phyloP scores from a whole-genome alignment of 2,888 invertebrate species.

The Neelides folsomi region DNA sequence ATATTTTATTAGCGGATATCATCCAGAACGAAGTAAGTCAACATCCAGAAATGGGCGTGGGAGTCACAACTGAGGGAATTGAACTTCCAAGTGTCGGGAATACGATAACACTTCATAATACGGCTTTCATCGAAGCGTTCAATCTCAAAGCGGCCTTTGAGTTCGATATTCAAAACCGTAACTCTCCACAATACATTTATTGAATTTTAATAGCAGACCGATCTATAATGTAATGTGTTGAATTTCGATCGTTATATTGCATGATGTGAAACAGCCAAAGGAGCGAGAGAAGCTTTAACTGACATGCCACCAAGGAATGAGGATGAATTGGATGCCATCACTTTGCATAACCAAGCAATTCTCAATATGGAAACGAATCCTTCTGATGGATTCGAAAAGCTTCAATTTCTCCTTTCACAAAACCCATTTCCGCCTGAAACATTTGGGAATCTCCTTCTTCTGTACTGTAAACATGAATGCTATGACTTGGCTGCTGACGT shows the following conservation, averaged over 20 bases:
- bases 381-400: constrained; percentile 84
- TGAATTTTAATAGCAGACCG: too few relatives aligned
- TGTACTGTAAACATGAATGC: constrained; percentile 95
- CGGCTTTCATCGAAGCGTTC: constrained; percentile 93
- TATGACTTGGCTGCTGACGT: constrained; percentile 96
- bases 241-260: too few relatives aligned
- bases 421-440: constrained; percentile 96
- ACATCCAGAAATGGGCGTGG: constrained; percentile 93
- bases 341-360: constrained; percentile 90
- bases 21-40: constrained; percentile 91
- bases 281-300: constrained; percentile 69
- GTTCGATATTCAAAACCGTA: constrained; percentile 75
- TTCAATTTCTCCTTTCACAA: constrained; percentile 86
- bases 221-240: too few relatives aligned
- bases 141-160: constrained; percentile 98
- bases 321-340: constrained; percentile 93
- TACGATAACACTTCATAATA: constrained; percentile 81
- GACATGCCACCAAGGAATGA: constrained; percentile 89
- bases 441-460: constrained; percentile 81
- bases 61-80: constrained; percentile 87
- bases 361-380: constrained; percentile 77
- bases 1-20: constrained; percentile 53
- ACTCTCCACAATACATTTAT: constrained; percentile 20
- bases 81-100: constrained; percentile 92
- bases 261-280: constrained; percentile 49